phyloP scores from a whole-genome alignment of 1,140 invertebrate species.

The Drosophila virilis region DNA sequence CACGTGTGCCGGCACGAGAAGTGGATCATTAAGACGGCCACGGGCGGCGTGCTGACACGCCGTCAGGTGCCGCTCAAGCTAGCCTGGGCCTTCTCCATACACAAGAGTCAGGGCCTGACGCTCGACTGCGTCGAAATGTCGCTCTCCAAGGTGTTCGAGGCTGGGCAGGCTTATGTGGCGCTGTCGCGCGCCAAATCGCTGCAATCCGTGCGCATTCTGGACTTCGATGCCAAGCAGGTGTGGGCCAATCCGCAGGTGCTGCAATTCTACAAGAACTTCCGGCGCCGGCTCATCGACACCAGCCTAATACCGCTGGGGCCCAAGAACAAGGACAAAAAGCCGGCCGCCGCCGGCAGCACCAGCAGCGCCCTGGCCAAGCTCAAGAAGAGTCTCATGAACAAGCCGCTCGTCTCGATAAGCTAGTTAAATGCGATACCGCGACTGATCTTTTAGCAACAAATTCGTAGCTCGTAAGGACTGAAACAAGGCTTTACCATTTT shows the following conservation, averaged over 20 bases:
- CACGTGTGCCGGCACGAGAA: slow-evolving; percentile 90
- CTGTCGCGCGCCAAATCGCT: slow-evolving; percentile 95
- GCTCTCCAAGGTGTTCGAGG: slow-evolving; percentile 94
- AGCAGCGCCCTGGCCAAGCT: slow-evolving; percentile 61
- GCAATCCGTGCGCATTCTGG: slow-evolving; percentile 92
- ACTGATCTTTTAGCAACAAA: slow-evolving; percentile 3
- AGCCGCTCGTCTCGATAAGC: slow-evolving; percentile 81
- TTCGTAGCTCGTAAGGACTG: slow-evolving; percentile 8
- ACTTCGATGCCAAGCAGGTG: slow-evolving; percentile 94
- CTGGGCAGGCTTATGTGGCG: slow-evolving; percentile 98
- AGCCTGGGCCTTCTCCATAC: slow-evolving; percentile 98
- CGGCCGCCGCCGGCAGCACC: slow-evolving; percentile 50
- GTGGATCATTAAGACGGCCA: slow-evolving; percentile 91
- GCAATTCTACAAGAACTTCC: slow-evolving; percentile 92
- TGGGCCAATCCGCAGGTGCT: slow-evolving; percentile 95
- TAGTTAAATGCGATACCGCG: slow-evolving; percentile 28
- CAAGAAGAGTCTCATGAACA: slow-evolving; percentile 80
- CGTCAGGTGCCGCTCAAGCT: slow-evolving; percentile 93
- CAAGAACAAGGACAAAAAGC: slow-evolving; percentile 85
- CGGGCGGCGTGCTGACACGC: slow-evolving; percentile 88
- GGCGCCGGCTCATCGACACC: slow-evolving; percentile 87
- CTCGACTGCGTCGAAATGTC: slow-evolving; percentile 98
- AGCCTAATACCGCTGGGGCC: slow-evolving; percentile 88
- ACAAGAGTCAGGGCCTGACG: slow-evolving; percentile 98
- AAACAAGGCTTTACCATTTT: slow-evolving; percentile 27